Base-by-base conservation (phyloP, 2,888 invertebrate species). In the Mesorhabditis sp. region DNA sequence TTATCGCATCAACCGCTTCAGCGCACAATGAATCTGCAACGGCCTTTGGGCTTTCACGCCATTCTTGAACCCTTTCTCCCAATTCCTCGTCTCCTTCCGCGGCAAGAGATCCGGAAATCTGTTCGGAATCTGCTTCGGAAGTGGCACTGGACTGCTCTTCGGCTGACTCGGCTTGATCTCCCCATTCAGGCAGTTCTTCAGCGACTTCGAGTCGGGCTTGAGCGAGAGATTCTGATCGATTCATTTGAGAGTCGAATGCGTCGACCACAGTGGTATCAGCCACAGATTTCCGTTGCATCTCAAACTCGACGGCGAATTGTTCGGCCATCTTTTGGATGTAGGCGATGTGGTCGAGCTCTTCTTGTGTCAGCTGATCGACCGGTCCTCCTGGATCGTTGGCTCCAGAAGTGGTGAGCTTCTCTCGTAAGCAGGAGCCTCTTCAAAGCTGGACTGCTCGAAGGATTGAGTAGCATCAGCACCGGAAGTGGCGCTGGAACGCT, bases 301-400 rank as follows among this genome's bases (percentile, higher is more conserved):
- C 43, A 58, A n/a, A 65, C n/a, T 73, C 71, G 67, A 73, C 68
- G 28, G 71, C 69, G 7, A 66, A 69, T 42, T 70, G 69, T 44
- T 73, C 66, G n/a, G 73, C 70, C 15, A 73, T 45, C 68, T 65
- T 67, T 43, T 67, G 64, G 43, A 73, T 70, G 58, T 63, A 43
- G 1, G 71, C 73, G 66, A 75, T 75, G 62, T 75, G 75, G 42
- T 73, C 74, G 41, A 70, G 50, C 45, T 74, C 74, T 63, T 71
- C 67, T 43, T 72, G 67, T 2, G 72, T 70, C n/a, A 74, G 67
- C 10, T 72, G 71, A 45, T 5, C 66, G 10, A 42, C 15, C 41
- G 28, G 41, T 45, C 65, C 28, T 65, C 64, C 63, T 62, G 45
- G 3, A 45, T 44, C 7, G 65, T 42, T 50, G 72, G 65, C 45